These are phyloP conservation scores for Hyalella azteca DNA, from an alignment of 2,888 invertebrate genomes.

Conservation along the genomic window DNA sequence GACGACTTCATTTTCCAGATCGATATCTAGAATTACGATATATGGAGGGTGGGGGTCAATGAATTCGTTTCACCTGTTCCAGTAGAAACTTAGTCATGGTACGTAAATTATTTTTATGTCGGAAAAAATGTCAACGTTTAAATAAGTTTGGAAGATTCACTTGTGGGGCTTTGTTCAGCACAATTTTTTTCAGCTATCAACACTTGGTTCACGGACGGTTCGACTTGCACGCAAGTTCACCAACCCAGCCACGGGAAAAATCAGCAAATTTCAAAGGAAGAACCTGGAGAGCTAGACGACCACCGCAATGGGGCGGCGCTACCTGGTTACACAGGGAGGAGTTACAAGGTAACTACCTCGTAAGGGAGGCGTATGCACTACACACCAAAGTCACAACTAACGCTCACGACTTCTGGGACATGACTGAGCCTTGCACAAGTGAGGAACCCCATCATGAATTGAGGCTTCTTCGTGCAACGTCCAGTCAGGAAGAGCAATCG, in stretches of 20 bases:
- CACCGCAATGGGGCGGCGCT: neutral
- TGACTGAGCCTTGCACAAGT: constrained; percentile 13
- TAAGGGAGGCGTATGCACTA: constrained; percentile 21
- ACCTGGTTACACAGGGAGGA: neutral
- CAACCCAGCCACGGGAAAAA: constrained; percentile 23
- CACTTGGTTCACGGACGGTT: too few relatives aligned
- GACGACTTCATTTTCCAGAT: too few relatives aligned
- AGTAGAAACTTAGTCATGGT: too few relatives aligned
- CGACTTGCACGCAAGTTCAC: constrained; percentile 31
- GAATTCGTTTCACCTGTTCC: too few relatives aligned
- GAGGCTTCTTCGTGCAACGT: constrained; percentile 17
- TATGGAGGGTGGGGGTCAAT: too few relatives aligned
- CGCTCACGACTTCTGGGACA: constrained; percentile 32
- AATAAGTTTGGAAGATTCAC: too few relatives aligned
- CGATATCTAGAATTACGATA: too few relatives aligned
- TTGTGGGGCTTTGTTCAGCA: too few relatives aligned
- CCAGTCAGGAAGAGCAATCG: neutral
- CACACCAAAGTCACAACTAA: neutral
- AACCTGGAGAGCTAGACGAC: neutral
- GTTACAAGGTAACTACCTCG: neutral
- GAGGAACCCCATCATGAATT: constrained; percentile 9
- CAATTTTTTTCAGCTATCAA: neutral
- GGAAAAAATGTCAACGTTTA: too few relatives aligned
- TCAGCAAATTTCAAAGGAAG: constrained; percentile 6
- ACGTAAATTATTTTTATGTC: too few relatives aligned